Evolutionary conservation across 1,140 invertebrate species (phyloP).

Genomic region (Globodera ellingtonae): DNA sequence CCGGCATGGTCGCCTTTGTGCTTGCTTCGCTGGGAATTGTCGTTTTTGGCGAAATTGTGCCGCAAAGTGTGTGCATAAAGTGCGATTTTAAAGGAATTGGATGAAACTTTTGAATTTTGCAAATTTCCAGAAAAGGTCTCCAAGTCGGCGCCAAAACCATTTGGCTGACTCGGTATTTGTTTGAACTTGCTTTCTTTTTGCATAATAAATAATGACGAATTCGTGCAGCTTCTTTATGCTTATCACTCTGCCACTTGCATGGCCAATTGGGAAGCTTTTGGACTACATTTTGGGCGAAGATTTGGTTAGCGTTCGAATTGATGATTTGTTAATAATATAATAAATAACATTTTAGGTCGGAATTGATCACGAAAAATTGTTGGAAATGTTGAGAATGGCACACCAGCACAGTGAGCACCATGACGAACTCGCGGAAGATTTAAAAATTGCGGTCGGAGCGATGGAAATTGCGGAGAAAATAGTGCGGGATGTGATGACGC

Average conservation of each 20-base stretch:
- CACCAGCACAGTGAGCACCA: constrained; percentile 39
- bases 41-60: constrained; percentile 71
- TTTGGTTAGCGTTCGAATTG: constrained; percentile 76
- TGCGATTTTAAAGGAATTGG: constrained; percentile 21
- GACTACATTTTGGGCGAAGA: constrained; percentile 86
- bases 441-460: constrained; percentile 70
- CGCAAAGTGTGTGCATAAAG: constrained; percentile 69
- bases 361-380: constrained; percentile 90
- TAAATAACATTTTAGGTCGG: constrained; percentile 83
- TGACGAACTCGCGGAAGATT: constrained; percentile 66
- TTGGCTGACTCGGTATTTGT: constrained; percentile 76
- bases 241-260: constrained; percentile 88
- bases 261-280: constrained; percentile 83
- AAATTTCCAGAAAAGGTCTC: constrained; percentile 77
- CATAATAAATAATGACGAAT: background rate
- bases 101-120: background rate
- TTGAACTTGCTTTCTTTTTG: no score
- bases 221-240: constrained; percentile 78
- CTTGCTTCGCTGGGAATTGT: constrained; percentile 69
- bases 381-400: constrained; percentile 84
- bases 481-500: constrained; percentile 69
- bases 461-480: constrained; percentile 68
- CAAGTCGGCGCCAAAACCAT: constrained; percentile 93
- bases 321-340: constrained; percentile 61
- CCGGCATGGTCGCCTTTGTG: constrained; percentile 68